Conservation (phyloP, 2,113 vertebrate species). For the Alectura lathami region DNA sequence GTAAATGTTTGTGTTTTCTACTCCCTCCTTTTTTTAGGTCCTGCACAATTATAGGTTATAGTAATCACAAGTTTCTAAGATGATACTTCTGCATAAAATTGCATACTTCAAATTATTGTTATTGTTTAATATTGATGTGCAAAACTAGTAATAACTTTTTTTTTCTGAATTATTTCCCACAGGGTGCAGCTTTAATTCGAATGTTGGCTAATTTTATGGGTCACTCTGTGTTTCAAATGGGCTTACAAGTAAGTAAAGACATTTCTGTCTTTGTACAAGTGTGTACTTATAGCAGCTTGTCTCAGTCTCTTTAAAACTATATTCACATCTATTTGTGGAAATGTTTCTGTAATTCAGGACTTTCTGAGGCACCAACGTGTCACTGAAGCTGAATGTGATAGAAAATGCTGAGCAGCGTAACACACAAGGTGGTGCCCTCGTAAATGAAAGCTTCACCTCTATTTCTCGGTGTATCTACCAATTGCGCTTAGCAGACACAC, state of each 20-base stretch:
- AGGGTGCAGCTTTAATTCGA: conserved; percentile 97
- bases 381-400: neutral
- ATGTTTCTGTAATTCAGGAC: neutral
- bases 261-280: conserved; percentile 22
- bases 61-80: neutral
- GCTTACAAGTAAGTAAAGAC: conserved; percentile 90
- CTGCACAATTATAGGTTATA: neutral
- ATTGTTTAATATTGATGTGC: neutral
- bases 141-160: neutral
- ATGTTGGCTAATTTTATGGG: conserved; percentile 99
- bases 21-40: neutral
- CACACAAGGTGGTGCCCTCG: neutral
- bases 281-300: neutral
- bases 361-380: neutral
- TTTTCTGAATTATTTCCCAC: conserved; percentile 41
- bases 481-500: neutral
- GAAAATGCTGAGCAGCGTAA: neutral
- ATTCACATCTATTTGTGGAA: neutral
- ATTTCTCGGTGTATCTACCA: neutral
- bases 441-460: neutral
- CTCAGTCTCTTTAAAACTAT: neutral
- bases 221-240: conserved; percentile 91
- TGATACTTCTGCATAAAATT: neutral
- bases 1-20: neutral
- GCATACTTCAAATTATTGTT: neutral